These are phyloP conservation scores for Aphaenogaster rudis DNA, from an alignment of 1,140 invertebrate species.

Conservation along the genomic window DNA sequence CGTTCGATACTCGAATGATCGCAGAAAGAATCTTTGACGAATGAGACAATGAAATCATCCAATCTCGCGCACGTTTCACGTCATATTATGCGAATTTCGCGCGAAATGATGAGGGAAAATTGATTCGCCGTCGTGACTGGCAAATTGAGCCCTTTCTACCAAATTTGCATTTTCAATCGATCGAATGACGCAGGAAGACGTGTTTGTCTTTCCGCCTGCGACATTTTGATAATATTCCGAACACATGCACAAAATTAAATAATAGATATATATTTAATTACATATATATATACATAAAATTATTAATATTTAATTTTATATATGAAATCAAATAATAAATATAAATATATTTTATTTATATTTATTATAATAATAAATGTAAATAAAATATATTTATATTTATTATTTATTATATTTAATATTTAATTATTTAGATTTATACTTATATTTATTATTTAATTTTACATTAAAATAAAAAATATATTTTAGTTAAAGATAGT, in stretches of 20 bases:
- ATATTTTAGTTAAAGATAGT: not conserved
- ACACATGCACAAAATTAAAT: too few species aligned
- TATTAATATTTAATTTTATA: too few species aligned
- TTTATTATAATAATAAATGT: too few species aligned
- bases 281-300: too few species aligned
- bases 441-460: not conserved
- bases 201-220: not conserved
- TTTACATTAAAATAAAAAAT: not conserved
- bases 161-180: not conserved
- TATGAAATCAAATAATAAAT: too few species aligned
- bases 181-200: not conserved
- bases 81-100: conserved; percentile 19
- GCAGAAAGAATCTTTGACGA: not conserved
- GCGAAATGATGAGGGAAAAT: conserved; percentile 8
- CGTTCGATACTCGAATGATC: not conserved
- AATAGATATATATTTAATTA: too few species aligned
- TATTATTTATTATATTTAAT: too few species aligned
- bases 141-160: conserved; percentile 14
- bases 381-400: too few species aligned
- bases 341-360: too few species aligned
- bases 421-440: too few species aligned
- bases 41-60: not conserved
- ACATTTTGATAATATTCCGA: not conserved
- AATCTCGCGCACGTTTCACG: not conserved
- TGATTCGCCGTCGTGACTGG: not conserved